Percentiles rank a stretch among this genome's conserved stretches.
phyloP scores from a whole-genome alignment of 2,113 vertebrate genomes.

The Syrmaticus mikado region DNA sequence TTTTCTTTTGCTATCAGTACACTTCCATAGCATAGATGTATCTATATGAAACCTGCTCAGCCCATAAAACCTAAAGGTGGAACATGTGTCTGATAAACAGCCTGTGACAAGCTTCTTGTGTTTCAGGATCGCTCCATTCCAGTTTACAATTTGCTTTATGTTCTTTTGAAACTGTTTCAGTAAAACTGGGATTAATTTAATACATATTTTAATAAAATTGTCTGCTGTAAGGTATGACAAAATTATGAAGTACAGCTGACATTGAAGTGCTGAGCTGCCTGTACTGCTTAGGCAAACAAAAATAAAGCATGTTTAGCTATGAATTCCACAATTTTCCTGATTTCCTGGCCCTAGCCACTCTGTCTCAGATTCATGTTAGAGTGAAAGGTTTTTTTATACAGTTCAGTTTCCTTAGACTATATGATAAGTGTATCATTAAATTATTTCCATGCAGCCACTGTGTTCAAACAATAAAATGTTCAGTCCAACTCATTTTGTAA shows the following conservation, averaged over 20 bases:
- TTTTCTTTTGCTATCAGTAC: background rate
- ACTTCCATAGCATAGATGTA: background rate
- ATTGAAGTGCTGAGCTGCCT: background rate
- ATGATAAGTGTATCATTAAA: background rate
- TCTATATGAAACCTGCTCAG: background rate
- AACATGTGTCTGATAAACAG: conserved; percentile 37
- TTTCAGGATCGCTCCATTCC: conserved; percentile 27
- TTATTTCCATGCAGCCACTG: conserved; percentile 29
- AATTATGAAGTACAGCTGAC: background rate
- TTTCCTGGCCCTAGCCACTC: background rate
- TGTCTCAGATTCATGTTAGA: background rate
- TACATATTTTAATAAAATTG: conserved; percentile 25
- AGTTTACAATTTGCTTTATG: conserved; percentile 42
- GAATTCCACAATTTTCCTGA: conserved; percentile 1
- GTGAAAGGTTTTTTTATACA: conserved; percentile 21
- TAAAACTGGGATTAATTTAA: conserved; percentile 46
- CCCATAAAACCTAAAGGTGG: background rate
- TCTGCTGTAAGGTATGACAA: background rate
- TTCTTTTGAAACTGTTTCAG: background rate
- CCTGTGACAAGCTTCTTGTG: conserved; percentile 7
- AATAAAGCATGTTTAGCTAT: background rate
- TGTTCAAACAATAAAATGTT: conserved; percentile 24
- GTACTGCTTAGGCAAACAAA: background rate
- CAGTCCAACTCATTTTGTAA: conserved; percentile 35
- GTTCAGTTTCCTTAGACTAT: background rate